Percentiles rank a stretch among this genome's conserved stretches.
phyloP scores from a whole-genome alignment of 2,888 invertebrate genomes.

The Molanna angustata region DNA sequence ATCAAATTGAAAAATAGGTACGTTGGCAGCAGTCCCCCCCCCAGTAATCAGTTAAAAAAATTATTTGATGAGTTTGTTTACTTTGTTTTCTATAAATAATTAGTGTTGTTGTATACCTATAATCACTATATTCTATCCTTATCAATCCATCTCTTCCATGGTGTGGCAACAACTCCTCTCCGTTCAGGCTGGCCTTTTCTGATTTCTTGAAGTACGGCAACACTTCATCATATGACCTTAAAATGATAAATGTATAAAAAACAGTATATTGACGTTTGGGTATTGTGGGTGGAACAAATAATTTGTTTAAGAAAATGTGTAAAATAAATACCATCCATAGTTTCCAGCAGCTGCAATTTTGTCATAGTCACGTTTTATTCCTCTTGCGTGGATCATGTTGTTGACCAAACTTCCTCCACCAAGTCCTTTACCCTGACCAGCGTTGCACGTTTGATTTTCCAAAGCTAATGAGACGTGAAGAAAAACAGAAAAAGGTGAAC shows the following conservation, averaged over 20 bases:
- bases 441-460: constrained; percentile 41
- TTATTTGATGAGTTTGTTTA: too few relatives aligned
- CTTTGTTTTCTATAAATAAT: too few relatives aligned
- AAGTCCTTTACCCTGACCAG: constrained; percentile 57
- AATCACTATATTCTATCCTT: constrained; percentile 59
- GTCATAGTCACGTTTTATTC: constrained; percentile 70
- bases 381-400: constrained; percentile 72
- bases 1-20: too few relatives aligned
- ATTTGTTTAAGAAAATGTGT: too few relatives aligned
- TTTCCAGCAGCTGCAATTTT: constrained; percentile 66
- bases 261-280: too few relatives aligned
- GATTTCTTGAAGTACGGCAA: constrained; percentile 60
- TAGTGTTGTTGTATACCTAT: constrained; percentile 41
- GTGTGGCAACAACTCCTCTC: constrained; percentile 50
- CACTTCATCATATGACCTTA: constrained; percentile 62
- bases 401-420: constrained; percentile 62
- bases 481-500: too few relatives aligned
- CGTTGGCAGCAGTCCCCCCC: too few relatives aligned
- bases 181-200: constrained; percentile 52
- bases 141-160: constrained; percentile 62
- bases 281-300: too few relatives aligned
- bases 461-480: too few relatives aligned
- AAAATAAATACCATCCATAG: constrained; percentile 74
- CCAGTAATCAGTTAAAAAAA: too few relatives aligned
- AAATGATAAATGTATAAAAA: too few relatives aligned